Conservation (phyloP, 2,113 vertebrate genomes). For the Pseudopodoces humilis region DNA sequence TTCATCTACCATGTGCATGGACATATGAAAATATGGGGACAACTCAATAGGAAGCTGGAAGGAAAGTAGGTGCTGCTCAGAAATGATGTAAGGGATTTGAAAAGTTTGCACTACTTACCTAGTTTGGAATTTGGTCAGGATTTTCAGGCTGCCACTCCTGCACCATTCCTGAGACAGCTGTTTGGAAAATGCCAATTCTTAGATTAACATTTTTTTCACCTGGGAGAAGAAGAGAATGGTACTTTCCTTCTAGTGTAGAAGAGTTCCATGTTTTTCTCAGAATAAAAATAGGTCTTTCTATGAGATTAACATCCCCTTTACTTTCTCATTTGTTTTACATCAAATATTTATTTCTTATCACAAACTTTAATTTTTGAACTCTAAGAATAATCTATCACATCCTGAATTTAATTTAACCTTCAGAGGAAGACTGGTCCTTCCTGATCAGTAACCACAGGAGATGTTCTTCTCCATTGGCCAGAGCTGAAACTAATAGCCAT, state of each 20-base stretch:
- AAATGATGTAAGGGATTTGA: neutral
- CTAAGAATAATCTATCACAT: neutral
- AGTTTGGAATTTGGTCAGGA: neutral
- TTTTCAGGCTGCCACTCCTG: neutral
- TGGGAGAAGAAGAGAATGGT: neutral
- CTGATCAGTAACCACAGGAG: neutral
- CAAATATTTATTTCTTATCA: constrained; percentile 8
- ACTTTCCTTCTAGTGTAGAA: neutral
- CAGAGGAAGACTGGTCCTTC: neutral
- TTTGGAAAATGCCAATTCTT: neutral
- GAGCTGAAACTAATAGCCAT: constrained; percentile 68
- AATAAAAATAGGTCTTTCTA: neutral
- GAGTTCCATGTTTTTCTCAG: neutral
- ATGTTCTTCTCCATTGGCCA: constrained; percentile 28
- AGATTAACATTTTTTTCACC: neutral
- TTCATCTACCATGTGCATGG: neutral
- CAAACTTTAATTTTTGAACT: neutral
- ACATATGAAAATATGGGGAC: neutral
- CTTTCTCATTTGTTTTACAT: neutral
- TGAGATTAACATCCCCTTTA: neutral
- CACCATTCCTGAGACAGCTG: neutral
- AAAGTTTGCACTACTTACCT: neutral
- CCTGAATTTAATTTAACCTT: constrained; percentile 23
- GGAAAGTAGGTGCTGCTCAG: neutral
- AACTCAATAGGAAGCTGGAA: neutral